Evolutionary conservation across 2,797 vertebrate species (phyloP).

Genomic region (Garrulus glandarius): DNA sequence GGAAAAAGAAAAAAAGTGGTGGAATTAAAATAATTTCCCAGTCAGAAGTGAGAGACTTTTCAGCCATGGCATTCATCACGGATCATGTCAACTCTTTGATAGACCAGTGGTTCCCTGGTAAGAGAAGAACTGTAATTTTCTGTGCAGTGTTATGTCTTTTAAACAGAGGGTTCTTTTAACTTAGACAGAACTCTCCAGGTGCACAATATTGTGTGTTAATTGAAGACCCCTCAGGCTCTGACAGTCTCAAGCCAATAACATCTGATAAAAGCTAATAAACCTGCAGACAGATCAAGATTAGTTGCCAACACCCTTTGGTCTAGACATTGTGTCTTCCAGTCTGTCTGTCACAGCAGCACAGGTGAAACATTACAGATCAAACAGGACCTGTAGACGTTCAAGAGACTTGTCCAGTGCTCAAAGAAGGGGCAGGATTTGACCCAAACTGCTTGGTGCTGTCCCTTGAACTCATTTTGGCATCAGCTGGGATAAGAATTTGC

Average conservation of each 20-base stretch:
- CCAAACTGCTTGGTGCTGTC: not conserved
- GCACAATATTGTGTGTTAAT: not conserved
- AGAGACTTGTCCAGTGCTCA: not conserved
- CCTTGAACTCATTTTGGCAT: not conserved
- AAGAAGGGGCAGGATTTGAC: not conserved
- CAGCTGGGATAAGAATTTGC: not conserved
- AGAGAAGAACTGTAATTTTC: slow-evolving; percentile 53
- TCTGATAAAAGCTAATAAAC: slow-evolving; percentile 8
- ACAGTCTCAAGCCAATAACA: not conserved
- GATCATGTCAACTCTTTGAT: slow-evolving; percentile 95
- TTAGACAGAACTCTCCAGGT: not conserved
- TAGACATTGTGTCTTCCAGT: not conserved
- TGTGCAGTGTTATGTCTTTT: not conserved
- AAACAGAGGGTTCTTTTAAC: slow-evolving; percentile 1
- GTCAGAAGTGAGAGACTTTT: slow-evolving; percentile 93
- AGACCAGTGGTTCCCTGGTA: slow-evolving; percentile 99
- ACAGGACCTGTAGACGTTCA: not conserved
- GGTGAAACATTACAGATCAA: not conserved
- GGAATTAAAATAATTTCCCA: slow-evolving; percentile 97
- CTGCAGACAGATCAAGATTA: not conserved
- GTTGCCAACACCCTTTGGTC: not conserved
- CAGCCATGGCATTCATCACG: slow-evolving; percentile 96
- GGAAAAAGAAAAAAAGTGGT: slow-evolving; percentile 95
- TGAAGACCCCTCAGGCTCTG: slow-evolving; percentile 15
- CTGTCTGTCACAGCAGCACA: not conserved